Conservation (phyloP, 2,888 invertebrate species). For the Himalopsyche tibetana region DNA sequence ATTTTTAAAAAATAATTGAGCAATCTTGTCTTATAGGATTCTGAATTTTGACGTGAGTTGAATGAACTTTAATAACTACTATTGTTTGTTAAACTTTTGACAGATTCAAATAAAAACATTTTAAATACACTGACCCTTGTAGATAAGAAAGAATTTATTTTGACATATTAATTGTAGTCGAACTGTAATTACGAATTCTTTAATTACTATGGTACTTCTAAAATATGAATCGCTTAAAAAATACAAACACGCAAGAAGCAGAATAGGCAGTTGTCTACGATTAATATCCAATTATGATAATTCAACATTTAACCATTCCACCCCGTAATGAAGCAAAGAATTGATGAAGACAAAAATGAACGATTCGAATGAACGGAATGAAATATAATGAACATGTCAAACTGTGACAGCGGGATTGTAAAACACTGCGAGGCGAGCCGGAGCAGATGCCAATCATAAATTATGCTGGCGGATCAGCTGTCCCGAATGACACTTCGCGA, state of each 20-base stretch:
- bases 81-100: constrained; percentile 25
- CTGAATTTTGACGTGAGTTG: not conserved
- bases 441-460: constrained; percentile 61
- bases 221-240: constrained; percentile 6
- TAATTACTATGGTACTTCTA: not conserved
- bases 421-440: constrained; percentile 54
- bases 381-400: constrained; percentile 61
- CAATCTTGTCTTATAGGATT: not conserved
- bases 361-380: constrained; percentile 45
- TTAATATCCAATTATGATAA: constrained; percentile 20
- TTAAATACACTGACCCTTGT: not conserved
- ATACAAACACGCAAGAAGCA: not conserved
- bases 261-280: not conserved
- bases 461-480: constrained; percentile 56
- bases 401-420: constrained; percentile 56
- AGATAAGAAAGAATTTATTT: not conserved
- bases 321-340: constrained; percentile 8
- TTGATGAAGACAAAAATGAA: constrained; percentile 33
- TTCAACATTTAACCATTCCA: not conserved
- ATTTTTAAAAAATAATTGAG: not conserved
- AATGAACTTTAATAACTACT: constrained; percentile 4
- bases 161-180: not conserved
- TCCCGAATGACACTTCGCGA: constrained; percentile 34
- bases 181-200: constrained; percentile 10
- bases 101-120: not conserved